Evolutionary conservation across 1,140 invertebrate genomes (phyloP).

Genomic region (Papilio helenus): DNA sequence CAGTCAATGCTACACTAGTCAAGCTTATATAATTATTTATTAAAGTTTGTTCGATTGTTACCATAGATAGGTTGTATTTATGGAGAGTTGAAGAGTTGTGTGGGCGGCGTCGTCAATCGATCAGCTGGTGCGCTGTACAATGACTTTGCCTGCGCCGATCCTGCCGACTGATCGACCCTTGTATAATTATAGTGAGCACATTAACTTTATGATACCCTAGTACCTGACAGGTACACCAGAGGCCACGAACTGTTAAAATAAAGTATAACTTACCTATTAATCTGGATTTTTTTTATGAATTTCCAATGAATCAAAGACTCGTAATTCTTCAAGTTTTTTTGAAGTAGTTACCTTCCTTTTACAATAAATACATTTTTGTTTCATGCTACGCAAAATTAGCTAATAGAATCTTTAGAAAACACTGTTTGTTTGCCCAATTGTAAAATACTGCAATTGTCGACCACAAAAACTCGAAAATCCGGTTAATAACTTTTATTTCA

Average conservation of each 20-base stretch:
- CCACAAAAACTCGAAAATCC: too few relatives aligned
- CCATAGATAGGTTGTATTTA: constrained; percentile 19
- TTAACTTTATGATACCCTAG: constrained; percentile 47
- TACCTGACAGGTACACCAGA: not conserved
- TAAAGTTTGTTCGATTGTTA: not conserved
- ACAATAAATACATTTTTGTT: too few relatives aligned
- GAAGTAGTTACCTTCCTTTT: too few relatives aligned
- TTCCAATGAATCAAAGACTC: too few relatives aligned
- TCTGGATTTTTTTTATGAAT: too few relatives aligned
- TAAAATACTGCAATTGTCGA: too few relatives aligned
- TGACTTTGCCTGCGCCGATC: constrained; percentile 54
- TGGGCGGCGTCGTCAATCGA: constrained; percentile 58
- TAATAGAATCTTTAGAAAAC: too few relatives aligned
- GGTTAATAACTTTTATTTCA: too few relatives aligned
- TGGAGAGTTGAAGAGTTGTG: constrained; percentile 46
- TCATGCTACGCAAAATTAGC: too few relatives aligned
- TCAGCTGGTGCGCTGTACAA: constrained; percentile 58
- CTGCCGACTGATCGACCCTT: constrained; percentile 62
- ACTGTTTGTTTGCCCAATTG: too few relatives aligned
- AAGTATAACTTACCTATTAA: not conserved
- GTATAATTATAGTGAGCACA: constrained; percentile 64
- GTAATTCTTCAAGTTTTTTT: too few relatives aligned
- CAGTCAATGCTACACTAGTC: not conserved
- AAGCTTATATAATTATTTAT: not conserved
- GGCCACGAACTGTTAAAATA: not conserved